phyloP scores from a whole-genome alignment of 1,140 invertebrate genomes.

The Papilio aristodemus region DNA sequence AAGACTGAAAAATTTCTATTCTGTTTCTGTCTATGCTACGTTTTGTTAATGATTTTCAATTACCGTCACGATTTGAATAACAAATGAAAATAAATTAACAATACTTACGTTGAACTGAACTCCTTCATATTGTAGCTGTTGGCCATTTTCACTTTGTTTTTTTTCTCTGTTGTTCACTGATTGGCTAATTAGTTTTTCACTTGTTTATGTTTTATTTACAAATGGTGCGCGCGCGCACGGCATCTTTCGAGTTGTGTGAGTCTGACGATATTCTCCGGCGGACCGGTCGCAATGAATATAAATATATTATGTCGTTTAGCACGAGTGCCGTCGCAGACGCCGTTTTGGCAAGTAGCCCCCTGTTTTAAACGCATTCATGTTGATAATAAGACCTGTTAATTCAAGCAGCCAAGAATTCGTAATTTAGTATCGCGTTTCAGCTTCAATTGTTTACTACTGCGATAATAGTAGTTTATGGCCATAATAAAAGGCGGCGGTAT shows the following conservation, averaged over 20 bases:
- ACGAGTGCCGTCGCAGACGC: slow-evolving; percentile 28
- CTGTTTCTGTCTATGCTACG: background rate
- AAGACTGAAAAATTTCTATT: background rate
- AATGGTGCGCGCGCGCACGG: slow-evolving; percentile 42
- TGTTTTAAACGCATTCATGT: slow-evolving; percentile 13
- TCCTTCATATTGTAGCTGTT: slow-evolving; percentile 74
- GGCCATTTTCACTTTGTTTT: slow-evolving; percentile 51
- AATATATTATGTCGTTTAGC: slow-evolving; percentile 36
- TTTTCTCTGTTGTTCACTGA: slow-evolving; percentile 26
- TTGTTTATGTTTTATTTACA: slow-evolving; percentile 48
- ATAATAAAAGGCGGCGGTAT: background rate
- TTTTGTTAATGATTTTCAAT: background rate
- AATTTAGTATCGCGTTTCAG: background rate
- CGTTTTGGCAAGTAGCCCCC: slow-evolving; percentile 37
- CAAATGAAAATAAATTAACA: slow-evolving; percentile 35
- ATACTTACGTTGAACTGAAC: slow-evolving; percentile 74
- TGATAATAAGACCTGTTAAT: background rate
- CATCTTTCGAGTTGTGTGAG: slow-evolving; percentile 46
- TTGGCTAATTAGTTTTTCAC: slow-evolving; percentile 27
- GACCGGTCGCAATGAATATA: slow-evolving; percentile 47
- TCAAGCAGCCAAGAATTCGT: slow-evolving; percentile 3
- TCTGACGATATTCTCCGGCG: slow-evolving; percentile 36
- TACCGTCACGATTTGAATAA: slow-evolving; percentile 13
- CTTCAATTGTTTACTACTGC: background rate
- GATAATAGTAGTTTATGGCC: background rate